A percentile compares a stretch with the other conserved stretches of the same genome.
These are phyloP conservation scores for Coendou prehensilis DNA, from an alignment of 2,797 vertebrate genomes.

Conservation along the genomic window DNA sequence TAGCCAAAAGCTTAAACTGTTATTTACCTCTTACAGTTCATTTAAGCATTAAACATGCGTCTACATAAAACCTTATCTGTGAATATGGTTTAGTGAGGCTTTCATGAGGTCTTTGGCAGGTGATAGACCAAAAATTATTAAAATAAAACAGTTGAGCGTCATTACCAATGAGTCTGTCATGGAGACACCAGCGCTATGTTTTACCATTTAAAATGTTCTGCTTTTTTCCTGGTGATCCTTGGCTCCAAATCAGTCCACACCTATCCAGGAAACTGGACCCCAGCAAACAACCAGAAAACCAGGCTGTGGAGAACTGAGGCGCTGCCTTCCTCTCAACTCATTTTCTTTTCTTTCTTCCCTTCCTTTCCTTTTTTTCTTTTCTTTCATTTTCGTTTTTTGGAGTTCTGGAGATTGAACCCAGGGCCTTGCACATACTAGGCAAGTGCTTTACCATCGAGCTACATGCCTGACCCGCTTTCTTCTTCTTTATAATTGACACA, in stretches of 20 bases:
- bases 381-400: not conserved
- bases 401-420: not conserved
- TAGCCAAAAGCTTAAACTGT: conserved; percentile 39
- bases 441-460: not conserved
- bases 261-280: not conserved
- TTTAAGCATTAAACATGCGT: conserved; percentile 47
- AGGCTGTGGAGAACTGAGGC: not conserved
- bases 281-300: not conserved
- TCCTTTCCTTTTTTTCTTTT: not conserved
- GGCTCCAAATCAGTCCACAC: not conserved
- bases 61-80: conserved; percentile 37
- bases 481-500: not conserved
- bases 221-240: not conserved
- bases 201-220: not conserved
- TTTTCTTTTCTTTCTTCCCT: not conserved
- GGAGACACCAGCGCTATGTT: not conserved
- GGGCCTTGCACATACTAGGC: not conserved
- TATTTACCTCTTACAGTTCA: not conserved
- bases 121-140: conserved; percentile 24
- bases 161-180: not conserved
- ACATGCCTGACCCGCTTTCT: not conserved
- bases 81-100: conserved; percentile 13
- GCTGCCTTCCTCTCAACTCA: not conserved
- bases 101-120: conserved; percentile 48
- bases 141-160: not conserved